phyloP scores from a whole-genome alignment of 2,113 vertebrate genomes.

The Stegostoma tigrinum region DNA sequence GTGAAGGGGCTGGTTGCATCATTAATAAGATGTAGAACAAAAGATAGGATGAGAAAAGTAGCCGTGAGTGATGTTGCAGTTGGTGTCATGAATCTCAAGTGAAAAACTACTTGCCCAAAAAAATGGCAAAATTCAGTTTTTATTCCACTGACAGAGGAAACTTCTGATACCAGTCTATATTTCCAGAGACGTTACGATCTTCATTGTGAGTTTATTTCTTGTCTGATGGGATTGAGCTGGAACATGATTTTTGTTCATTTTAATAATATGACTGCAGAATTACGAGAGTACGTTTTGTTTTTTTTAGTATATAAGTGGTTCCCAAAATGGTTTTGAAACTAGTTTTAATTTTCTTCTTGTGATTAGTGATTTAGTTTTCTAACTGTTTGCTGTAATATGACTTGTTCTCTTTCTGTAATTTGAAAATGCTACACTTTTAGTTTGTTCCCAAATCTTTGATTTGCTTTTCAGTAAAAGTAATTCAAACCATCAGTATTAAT shows the following conservation, averaged over 20 bases:
- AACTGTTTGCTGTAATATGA: not conserved
- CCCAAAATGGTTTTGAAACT: not conserved
- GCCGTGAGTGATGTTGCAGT: too few species aligned
- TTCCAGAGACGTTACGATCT: not conserved
- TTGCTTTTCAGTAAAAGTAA: not conserved
- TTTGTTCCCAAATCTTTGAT: not conserved
- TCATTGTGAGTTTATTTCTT: not conserved
- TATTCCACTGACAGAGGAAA: not conserved
- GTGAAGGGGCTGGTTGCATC: too few species aligned
- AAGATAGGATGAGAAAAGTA: too few species aligned
- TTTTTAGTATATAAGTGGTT: not conserved
- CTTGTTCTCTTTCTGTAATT: not conserved
- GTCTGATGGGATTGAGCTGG: not conserved
- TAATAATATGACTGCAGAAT: not conserved
- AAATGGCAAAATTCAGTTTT: too few species aligned
- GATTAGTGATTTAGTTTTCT: not conserved
- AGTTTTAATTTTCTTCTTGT: not conserved
- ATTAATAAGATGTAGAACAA: too few species aligned
- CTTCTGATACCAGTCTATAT: not conserved
- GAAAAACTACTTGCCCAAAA: too few species aligned
- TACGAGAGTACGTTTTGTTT: not conserved
- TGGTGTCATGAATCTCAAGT: too few species aligned
- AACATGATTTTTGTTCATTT: not conserved
- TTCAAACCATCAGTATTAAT: slow-evolving; percentile 2
- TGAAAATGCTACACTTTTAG: not conserved